Evolutionary conservation across 2,888 invertebrate genomes (phyloP).

Genomic region (Synergus laeviventris): DNA sequence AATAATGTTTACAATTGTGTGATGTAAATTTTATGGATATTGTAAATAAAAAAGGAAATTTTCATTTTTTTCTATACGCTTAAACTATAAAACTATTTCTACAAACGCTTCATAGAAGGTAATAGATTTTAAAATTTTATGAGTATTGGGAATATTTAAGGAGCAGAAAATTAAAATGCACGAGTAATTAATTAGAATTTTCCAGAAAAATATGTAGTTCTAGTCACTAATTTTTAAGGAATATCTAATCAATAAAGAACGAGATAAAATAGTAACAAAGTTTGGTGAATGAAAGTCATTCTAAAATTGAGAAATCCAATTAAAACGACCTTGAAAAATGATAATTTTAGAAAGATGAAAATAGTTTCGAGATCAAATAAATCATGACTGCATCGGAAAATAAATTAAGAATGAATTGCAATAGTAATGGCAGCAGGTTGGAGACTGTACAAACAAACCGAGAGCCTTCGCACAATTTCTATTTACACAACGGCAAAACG

Average conservation of each 20-base stretch:
- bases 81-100: slow-evolving; percentile 2
- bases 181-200: neutral
- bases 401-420: neutral
- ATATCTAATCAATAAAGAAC: neutral
- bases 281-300: neutral
- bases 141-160: neutral
- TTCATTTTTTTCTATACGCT: neutral
- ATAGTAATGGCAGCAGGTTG: neutral
- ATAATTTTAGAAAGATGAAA: slow-evolving; percentile 18
- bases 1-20: neutral
- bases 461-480: slow-evolving; percentile 38
- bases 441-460: slow-evolving; percentile 34
- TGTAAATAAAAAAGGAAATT: neutral
- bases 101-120: slow-evolving; percentile 13
- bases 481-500: slow-evolving; percentile 41
- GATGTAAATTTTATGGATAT: neutral
- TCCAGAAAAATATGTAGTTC: neutral
- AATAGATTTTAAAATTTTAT: neutral
- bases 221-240: neutral
- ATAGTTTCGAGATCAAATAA: slow-evolving; percentile 2
- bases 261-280: neutral
- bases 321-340: neutral
- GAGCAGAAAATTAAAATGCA: neutral
- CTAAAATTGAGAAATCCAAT: neutral
- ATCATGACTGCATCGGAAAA: slow-evolving; percentile 24